These are phyloP conservation scores for Pipa parva DNA, from an alignment of 2,113 vertebrate species.

Conservation along the genomic window DNA sequence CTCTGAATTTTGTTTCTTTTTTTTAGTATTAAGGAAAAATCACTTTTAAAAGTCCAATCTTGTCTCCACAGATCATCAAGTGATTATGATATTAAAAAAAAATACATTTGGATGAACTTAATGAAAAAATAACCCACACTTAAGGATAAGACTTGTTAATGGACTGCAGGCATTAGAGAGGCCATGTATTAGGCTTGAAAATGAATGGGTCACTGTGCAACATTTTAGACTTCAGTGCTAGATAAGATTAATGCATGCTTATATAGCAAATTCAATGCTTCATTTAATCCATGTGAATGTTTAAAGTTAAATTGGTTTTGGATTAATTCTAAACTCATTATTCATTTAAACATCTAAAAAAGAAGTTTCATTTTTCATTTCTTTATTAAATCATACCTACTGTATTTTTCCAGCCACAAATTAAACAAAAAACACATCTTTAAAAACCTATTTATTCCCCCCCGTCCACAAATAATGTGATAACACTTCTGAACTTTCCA, in stretches of 20 bases:
- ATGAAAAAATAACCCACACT: constrained; percentile 68
- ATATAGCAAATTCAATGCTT: constrained; percentile 81
- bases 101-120: constrained; percentile 63
- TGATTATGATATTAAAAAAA: constrained; percentile 57
- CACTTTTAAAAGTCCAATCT: constrained; percentile 45
- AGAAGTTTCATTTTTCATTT: constrained; percentile 75
- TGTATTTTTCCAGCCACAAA: constrained; percentile 54
- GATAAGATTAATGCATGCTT: constrained; percentile 82
- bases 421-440: constrained; percentile 60
- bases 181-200: constrained; percentile 70
- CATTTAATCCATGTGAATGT: constrained; percentile 84
- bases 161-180: constrained; percentile 72
- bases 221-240: constrained; percentile 69
- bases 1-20: too few species aligned
- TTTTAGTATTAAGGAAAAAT: neutral
- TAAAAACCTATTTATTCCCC: constrained; percentile 50
- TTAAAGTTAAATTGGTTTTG: constrained; percentile 83
- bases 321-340: constrained; percentile 81
- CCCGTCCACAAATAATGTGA: constrained; percentile 47
- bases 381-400: constrained; percentile 72
- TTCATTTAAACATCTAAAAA: constrained; percentile 74
- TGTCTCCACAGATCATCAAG: constrained; percentile 61
- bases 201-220: constrained; percentile 77
- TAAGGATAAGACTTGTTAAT: constrained; percentile 71
- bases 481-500: constrained; percentile 43